Percentiles rank a stretch among this genome's conserved stretches.
Evolutionary conservation across 2,797 vertebrate species (phyloP).

Genomic region (Trematomus bernacchii): DNA sequence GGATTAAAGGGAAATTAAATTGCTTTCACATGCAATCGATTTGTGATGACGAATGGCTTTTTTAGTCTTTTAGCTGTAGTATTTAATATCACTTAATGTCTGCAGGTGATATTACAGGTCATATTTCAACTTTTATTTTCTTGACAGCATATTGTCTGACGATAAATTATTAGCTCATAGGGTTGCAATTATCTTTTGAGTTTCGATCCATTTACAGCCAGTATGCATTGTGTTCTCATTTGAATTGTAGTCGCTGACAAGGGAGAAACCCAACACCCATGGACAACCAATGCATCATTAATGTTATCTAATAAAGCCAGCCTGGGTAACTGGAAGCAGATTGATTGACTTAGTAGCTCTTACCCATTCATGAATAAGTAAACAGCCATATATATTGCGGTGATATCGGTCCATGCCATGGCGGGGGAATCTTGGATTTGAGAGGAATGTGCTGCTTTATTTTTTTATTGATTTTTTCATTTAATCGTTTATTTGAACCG

Average conservation of each 20-base stretch:
- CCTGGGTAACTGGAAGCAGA: conserved; percentile 71
- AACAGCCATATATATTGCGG: conserved; percentile 68
- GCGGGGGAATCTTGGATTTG: conserved; percentile 16
- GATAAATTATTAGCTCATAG: conserved; percentile 36
- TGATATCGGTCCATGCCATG: conserved; percentile 51
- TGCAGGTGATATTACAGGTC: conserved; percentile 37
- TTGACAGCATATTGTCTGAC: conserved; percentile 33
- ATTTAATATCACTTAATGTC: conserved; percentile 39
- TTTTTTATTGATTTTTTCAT: no score
- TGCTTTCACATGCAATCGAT: conserved; percentile 25
- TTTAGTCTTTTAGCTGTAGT: background rate
- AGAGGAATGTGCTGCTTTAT: conserved; percentile 22
- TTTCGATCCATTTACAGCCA: conserved; percentile 47
- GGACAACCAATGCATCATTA: conserved; percentile 79
- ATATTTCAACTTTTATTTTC: conserved; percentile 39
- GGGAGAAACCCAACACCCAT: conserved; percentile 65
- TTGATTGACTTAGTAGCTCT: conserved; percentile 79
- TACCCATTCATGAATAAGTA: conserved; percentile 82
- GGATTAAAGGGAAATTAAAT: conserved; percentile 6
- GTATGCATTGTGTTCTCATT: conserved; percentile 54
- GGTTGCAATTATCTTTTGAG: conserved; percentile 35
- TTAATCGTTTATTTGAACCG: no score
- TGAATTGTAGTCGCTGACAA: conserved; percentile 63
- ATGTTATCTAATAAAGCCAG: conserved; percentile 79
- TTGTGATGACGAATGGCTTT: background rate